Percentiles rank a stretch among this genome's conserved stretches.
Evolutionary conservation across 2,888 invertebrate genomes (phyloP).

Genomic region (Platerodrilus igneus): DNA sequence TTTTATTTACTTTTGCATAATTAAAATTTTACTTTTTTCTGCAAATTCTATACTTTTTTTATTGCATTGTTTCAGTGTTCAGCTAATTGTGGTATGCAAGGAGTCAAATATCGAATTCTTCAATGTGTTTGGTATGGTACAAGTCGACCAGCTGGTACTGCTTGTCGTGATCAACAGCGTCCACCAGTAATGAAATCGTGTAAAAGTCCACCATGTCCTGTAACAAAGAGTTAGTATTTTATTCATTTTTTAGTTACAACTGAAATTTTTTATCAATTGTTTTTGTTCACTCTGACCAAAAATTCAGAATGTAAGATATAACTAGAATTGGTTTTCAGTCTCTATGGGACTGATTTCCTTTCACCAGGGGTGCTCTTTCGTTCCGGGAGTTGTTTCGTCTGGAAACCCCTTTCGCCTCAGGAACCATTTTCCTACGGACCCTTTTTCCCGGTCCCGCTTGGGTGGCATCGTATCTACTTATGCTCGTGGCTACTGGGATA

Average conservation of each 20-base stretch:
- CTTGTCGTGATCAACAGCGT: slow-evolving; percentile 71
- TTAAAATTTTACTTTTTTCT: neutral
- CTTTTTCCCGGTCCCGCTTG: too few species aligned
- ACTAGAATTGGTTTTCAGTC: too few species aligned
- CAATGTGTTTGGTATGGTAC: slow-evolving; percentile 91
- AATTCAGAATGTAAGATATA: too few species aligned
- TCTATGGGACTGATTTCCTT: too few species aligned
- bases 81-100: slow-evolving; percentile 75
- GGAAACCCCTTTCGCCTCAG: too few species aligned
- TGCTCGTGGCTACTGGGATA: too few species aligned
- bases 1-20: neutral
- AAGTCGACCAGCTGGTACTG: slow-evolving; percentile 77
- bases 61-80: slow-evolving; percentile 62
- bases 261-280: too few species aligned
- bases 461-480: too few species aligned
- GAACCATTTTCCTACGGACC: too few species aligned
- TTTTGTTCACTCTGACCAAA: too few species aligned
- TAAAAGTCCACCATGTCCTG: slow-evolving; percentile 62
- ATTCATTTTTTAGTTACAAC: slow-evolving; percentile 28
- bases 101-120: slow-evolving; percentile 82
- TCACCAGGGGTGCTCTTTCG: too few species aligned
- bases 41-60: neutral
- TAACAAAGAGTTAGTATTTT: slow-evolving; percentile 48
- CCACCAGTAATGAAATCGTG: slow-evolving; percentile 78
- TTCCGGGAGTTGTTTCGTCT: too few species aligned